Evolutionary conservation across 2,888 invertebrate genomes (phyloP), one percentile per base, ranked within the genome.

Genomic region (Acronicta aceris): DNA sequence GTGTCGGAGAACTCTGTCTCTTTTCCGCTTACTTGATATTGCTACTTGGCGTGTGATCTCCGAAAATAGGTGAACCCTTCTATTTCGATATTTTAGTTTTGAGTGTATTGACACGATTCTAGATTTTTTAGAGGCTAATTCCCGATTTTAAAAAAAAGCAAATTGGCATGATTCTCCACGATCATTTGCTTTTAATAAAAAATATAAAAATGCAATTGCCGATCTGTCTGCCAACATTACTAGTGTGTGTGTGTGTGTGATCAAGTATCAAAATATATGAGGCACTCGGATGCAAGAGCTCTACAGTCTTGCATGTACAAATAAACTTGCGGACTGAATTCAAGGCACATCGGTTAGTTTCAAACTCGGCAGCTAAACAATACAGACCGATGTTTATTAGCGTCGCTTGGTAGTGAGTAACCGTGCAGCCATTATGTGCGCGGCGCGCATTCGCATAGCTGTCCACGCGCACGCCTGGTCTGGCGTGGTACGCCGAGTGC

Each of bases 371-470:
- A 51, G 45, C 53, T 9, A 41, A 69, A 66, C 60, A 72, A 62
- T 71, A 62, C 56, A 50, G n/a, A 13, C 49, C 38, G 25, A 68
- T 59, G 59, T 68, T 73, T 68, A 68, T 68, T 67, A 62, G 52
- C 43, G 55, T 54, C 40, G 43, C 48, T 59, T 15, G 13, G 42
- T 27, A 45, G 21, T 51, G 52, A 48, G 38, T 42, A 21, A 30
- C 42, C 25, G 36, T 48, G 54, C 42, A 66, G 58, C 47, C 38
- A 61, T 52, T 68, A 57, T 13, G 42, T 59, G 59, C 15, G 36
- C 27, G 13, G 38, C 16, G 54, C 54, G 54, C 46, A 54, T 54
- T 38, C 46, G 46, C 54, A 33, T 33, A 48, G 45, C 65, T 61
- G 57, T 59, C 67, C 61, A 58, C 66, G 59, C 66, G 67, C 65